Evolutionary conservation across 2,113 vertebrate species (phyloP), one percentile per base, ranked within the genome.

Genomic region (Micromys minutus): DNA sequence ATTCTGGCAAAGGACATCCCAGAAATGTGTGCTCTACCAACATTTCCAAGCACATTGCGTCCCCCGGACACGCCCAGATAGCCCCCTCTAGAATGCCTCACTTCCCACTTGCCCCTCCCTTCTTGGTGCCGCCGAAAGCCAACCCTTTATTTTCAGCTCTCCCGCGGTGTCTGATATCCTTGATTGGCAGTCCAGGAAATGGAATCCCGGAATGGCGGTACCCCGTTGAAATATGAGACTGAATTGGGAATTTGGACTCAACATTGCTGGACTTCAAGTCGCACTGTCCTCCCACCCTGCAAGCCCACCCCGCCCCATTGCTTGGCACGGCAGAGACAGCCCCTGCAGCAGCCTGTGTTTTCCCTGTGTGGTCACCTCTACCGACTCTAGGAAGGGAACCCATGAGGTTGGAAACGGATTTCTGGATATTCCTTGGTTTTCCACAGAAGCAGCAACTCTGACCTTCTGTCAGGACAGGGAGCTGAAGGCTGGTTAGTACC

Each of bases 41-140:
- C 2, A 15, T 7, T 19, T 26, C 24, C 50, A 52, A 31, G 1
- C 10, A 3, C 8, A 5, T 6, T 21, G 80, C 12, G 2, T 3
- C 19, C 55, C 31, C n/a, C 1, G 1, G 1, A 36, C 0, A 36
- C 5, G 21, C 26, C 0, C 71, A 9, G 45, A 1, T 17, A 1
- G 7, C 9, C 19, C 1, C 39, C 7, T 3, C 29, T 15, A 21
- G 31, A 19, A 5, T 0, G 0, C 24, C 67, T 42, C 50, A 26
- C 42, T 36, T 63, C 16, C 65, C 34, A 10, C 36, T 1, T 34
- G 57, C 19, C 76, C 74, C 29, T 67, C 34, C 1, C 0, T 7
- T 1, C 61, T 55, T 29, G 3, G 1, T 7, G 31, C 76, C 55
- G 31, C 80, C 57, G 13, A n/a, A 9, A 22, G 19, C 57, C 50